Conservation (phyloP, 2,113 vertebrate genomes). For the Heloderma charlesbogerti region DNA sequence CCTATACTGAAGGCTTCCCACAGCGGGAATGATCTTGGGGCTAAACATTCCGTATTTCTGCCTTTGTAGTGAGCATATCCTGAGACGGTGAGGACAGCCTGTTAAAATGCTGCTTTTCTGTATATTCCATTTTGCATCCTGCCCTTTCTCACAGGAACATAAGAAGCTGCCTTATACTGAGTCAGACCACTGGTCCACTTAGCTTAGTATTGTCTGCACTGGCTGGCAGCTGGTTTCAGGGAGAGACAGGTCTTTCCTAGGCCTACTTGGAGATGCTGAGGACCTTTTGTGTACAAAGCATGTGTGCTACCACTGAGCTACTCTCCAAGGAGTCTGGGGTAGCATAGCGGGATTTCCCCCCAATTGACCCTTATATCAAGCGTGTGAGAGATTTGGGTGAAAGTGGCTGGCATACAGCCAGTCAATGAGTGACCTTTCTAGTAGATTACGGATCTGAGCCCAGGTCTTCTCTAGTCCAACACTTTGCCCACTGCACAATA, state of each 20-base stretch:
- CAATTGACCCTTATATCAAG: background rate
- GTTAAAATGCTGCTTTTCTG: background rate
- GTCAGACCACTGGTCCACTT: background rate
- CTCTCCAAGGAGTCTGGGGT: background rate
- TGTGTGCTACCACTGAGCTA: background rate
- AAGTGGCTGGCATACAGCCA: background rate
- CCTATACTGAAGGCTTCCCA: too few relatives aligned
- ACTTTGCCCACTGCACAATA: background rate
- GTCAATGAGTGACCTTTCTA: background rate
- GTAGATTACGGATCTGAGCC: background rate
- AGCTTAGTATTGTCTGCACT: background rate
- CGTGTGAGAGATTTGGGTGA: background rate
- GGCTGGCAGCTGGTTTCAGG: background rate
- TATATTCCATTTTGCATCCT: background rate
- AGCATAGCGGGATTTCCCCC: background rate
- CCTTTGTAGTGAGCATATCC: background rate
- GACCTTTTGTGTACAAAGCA: background rate
- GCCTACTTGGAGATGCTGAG: background rate
- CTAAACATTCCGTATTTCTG: background rate
- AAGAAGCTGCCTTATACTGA: background rate
- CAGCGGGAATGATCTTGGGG: background rate
- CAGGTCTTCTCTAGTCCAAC: background rate
- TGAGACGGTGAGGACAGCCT: background rate
- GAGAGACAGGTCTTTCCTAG: background rate
- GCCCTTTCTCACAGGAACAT: background rate